Evolutionary conservation across 1,140 invertebrate species (phyloP).

Genomic region (Drosophila pachea): DNA sequence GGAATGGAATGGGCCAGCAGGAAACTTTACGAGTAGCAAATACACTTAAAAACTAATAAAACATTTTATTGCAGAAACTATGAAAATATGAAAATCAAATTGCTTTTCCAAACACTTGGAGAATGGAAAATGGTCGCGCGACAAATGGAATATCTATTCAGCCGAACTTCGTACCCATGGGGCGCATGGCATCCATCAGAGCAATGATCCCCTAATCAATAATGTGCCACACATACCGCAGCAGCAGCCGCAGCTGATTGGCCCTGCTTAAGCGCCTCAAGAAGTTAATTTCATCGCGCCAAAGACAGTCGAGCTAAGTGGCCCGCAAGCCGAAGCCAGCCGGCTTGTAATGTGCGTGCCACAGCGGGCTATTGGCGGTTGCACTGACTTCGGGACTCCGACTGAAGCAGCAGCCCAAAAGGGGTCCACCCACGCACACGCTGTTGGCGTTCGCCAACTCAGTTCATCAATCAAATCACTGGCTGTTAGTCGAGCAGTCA

Average conservation of each 20-base stretch:
- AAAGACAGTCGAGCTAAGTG: constrained; percentile 32
- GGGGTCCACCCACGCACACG: background rate
- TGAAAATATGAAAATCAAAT: constrained; percentile 50
- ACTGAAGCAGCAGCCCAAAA: no score
- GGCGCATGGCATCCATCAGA: constrained; percentile 16
- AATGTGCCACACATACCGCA: constrained; percentile 44
- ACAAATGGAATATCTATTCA: constrained; percentile 62
- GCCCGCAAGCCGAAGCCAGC: constrained; percentile 42
- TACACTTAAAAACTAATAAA: constrained; percentile 75
- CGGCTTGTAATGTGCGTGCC: constrained; percentile 66
- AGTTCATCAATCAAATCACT: constrained; percentile 77
- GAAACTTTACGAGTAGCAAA: constrained; percentile 69
- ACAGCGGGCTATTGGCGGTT: constrained; percentile 36
- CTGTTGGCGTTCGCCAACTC: constrained; percentile 38
- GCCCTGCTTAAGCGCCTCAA: constrained; percentile 29
- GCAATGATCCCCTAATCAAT: constrained; percentile 61
- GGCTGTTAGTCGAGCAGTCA: constrained; percentile 76
- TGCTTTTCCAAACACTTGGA: constrained; percentile 8
- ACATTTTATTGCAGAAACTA: constrained; percentile 60
- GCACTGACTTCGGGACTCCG: background rate
- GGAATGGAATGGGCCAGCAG: constrained; percentile 3
- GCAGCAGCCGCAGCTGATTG: background rate
- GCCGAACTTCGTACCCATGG: constrained; percentile 5
- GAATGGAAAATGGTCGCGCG: constrained; percentile 9
- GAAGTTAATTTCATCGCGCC: constrained; percentile 65